phyloP scores from a whole-genome alignment of 2,888 invertebrate genomes.

The Epsilonema sp. region DNA sequence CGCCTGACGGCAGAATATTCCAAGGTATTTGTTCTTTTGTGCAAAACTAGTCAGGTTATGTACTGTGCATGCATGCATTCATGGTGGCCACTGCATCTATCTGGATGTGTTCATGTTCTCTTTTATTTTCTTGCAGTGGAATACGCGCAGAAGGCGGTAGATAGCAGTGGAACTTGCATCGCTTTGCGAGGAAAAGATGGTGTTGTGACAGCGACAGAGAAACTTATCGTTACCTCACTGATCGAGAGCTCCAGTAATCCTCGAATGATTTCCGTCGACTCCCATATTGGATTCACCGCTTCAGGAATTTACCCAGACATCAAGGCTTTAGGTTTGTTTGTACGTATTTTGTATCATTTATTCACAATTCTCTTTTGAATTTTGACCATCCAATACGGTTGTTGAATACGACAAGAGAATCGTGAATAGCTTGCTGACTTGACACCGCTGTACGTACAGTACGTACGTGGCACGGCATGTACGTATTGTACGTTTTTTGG shows the following conservation, averaged over 20 bases:
- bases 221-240: constrained; percentile 73
- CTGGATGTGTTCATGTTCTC: no score
- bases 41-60: no score
- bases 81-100: no score
- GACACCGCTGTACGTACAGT: no score
- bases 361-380: no score
- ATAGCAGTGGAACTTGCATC: constrained; percentile 80
- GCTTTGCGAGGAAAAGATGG: constrained; percentile 85
- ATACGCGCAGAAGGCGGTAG: constrained; percentile 96
- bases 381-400: no score
- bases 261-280: constrained; percentile 49
- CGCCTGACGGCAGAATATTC: constrained; percentile 94
- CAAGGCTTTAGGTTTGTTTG: constrained; percentile 15
- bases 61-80: no score
- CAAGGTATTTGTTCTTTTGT: constrained; percentile 43
- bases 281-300: constrained; percentile 59
- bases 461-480: no score
- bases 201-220: constrained; percentile 90
- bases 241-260: constrained; percentile 36
- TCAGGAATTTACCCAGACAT: constrained; percentile 27
- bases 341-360: no score
- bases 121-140: constrained; percentile 49
- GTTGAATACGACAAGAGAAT: no score
- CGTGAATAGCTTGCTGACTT: no score
- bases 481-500: no score